Percentiles rank a stretch among this genome's conserved stretches.
phyloP scores from a whole-genome alignment of 2,888 invertebrate species.

The Elgonia sp. region DNA sequence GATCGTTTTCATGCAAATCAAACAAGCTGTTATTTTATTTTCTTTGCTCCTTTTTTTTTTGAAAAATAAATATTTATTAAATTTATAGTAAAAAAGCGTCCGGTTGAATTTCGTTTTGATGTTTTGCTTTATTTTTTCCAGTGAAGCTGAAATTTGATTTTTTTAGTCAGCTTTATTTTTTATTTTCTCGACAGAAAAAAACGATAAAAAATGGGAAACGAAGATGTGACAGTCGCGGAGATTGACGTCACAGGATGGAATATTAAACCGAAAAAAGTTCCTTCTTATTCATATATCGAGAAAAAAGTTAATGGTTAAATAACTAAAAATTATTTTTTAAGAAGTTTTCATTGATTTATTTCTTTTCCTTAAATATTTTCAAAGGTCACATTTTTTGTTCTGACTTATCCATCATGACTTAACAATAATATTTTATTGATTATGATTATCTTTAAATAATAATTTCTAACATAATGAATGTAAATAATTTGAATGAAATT shows the following conservation, averaged over 20 bases:
- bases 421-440: too few species aligned
- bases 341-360: too few species aligned
- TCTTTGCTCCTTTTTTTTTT: neutral
- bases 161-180: neutral
- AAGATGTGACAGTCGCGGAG: slow-evolving; percentile 29
- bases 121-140: neutral
- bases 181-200: neutral
- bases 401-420: too few species aligned
- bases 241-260: slow-evolving; percentile 30
- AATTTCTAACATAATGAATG: too few species aligned
- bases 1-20: slow-evolving; percentile 43
- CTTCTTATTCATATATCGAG: neutral
- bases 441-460: too few species aligned
- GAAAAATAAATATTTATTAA: slow-evolving; percentile 39
- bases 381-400: too few species aligned
- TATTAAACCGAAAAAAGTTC: neutral
- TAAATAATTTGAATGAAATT: too few species aligned
- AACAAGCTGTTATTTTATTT: slow-evolving; percentile 26
- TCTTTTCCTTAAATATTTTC: too few species aligned
- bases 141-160: neutral
- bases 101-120: slow-evolving; percentile 5
- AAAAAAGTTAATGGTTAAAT: too few species aligned
- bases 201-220: slow-evolving; percentile 2
- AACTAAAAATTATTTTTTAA: too few species aligned
- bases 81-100: slow-evolving; percentile 12